Evolutionary conservation across 2,113 vertebrate species (phyloP).

Genomic region (Rostratula benghalensis): DNA sequence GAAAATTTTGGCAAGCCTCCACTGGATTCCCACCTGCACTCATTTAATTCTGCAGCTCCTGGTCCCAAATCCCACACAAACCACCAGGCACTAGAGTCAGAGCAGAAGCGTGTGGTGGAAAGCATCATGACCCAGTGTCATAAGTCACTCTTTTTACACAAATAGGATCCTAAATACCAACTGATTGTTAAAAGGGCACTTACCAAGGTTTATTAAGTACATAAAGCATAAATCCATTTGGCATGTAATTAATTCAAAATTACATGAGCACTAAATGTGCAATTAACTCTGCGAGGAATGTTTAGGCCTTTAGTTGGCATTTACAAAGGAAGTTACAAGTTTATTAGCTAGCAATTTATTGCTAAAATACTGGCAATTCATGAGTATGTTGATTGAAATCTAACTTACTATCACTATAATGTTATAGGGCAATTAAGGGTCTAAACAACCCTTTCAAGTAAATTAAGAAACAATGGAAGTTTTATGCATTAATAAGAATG

Average conservation of each 20-base stretch:
- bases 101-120: neutral
- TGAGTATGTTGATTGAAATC: constrained; percentile 76
- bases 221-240: constrained; percentile 85
- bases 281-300: constrained; percentile 80
- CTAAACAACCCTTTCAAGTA: constrained; percentile 62
- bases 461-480: constrained; percentile 58
- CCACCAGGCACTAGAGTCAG: neutral
- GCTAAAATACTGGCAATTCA: constrained; percentile 80
- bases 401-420: constrained; percentile 68
- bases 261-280: constrained; percentile 82
- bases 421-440: constrained; percentile 68
- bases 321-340: constrained; percentile 80
- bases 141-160: constrained; percentile 73
- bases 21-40: neutral
- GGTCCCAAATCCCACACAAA: neutral
- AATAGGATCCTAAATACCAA: constrained; percentile 78
- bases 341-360: constrained; percentile 82
- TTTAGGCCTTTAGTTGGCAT: constrained; percentile 82
- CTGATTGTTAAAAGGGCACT: constrained; percentile 81
- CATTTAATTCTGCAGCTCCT: neutral
- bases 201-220: constrained; percentile 83
- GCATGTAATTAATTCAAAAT: constrained; percentile 87
- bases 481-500: constrained; percentile 19
- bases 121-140: neutral
- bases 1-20: neutral